Evolutionary conservation across 2,797 vertebrate species (phyloP).

Genomic region (Microchirus variegatus): DNA sequence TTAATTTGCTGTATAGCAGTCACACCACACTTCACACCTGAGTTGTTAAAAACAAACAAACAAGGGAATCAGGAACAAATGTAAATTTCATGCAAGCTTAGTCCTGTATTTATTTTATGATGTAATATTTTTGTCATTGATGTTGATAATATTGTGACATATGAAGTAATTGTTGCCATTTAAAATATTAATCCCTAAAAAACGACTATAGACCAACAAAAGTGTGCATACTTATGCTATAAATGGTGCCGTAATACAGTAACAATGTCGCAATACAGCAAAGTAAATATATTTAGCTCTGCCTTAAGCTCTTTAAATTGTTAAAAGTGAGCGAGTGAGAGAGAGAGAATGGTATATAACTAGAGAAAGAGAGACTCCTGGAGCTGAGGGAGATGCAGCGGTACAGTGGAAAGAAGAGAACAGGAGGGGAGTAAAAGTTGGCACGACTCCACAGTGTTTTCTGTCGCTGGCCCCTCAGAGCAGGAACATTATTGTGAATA

Average conservation of each 20-base stretch:
- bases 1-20: too few relatives aligned
- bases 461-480: slow-evolving; percentile 64
- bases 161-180: background rate
- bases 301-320: slow-evolving; percentile 19
- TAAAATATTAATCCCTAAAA: slow-evolving; percentile 1
- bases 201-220: background rate
- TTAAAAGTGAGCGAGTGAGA: slow-evolving; percentile 2
- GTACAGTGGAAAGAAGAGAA: slow-evolving; percentile 47
- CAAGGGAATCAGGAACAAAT: too few relatives aligned
- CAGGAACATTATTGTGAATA: slow-evolving; percentile 74
- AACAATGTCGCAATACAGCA: background rate
- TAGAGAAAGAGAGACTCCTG: slow-evolving; percentile 41
- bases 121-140: too few relatives aligned
- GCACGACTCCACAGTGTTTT: slow-evolving; percentile 72
- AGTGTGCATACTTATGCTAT: background rate
- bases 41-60: too few relatives aligned
- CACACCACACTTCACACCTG: too few relatives aligned
- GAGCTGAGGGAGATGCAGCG: slow-evolving; percentile 47
- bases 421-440: slow-evolving; percentile 60
- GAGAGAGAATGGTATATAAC: slow-evolving; percentile 26
- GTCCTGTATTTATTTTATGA: too few relatives aligned
- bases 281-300: slow-evolving; percentile 20
- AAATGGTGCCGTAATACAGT: background rate
- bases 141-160: too few relatives aligned
- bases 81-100: too few relatives aligned